Base-by-base conservation (phyloP, 2,113 vertebrate genomes). In the Trichomycterus rosablanca region DNA sequence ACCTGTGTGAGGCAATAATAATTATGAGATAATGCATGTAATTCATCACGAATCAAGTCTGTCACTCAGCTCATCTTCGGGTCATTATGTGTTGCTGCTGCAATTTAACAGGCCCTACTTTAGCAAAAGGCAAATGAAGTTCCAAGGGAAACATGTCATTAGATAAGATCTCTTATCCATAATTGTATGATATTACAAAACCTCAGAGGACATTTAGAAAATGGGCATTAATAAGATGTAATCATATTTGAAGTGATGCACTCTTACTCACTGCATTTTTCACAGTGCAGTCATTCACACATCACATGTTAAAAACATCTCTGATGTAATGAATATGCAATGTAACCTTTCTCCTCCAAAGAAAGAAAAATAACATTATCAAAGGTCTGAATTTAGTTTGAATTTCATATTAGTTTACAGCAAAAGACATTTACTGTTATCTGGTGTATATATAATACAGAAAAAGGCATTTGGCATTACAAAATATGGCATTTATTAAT, bases 1-100 rank as follows among this genome's bases (percentile, higher is more conserved):
- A 97, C 83, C 95, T 98, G 70, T 0, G 50, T 67, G 57, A 40
- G 6, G 59, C 59, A 51, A 24, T n/a, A 15, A 18, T 44, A 15
- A 54, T 63, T n/a, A 57, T 44, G 9, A 55, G 15, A n/a, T 11
- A 7, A 11, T 0, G 3, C 19, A 54, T n/a, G n/a, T n/a, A n/a
- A n/a, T n/a, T n/a, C n/a, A n/a, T n/a, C n/a, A n/a, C n/a, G 6
- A n/a, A 32, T 8, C 10, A 32, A 16, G 10, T 32, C 5, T 66
- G 35, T 28, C 34, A 50, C n/a, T 45, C 28, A 49, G 6, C 30
- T 37, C 30, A 39, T 60, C 44, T 49, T n/a, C n/a, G n/a, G n/a
- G n/a, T n/a, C n/a, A n/a, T n/a, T n/a, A 14, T 18, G 22, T 15
- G 34, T 11, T 18, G 9, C 28, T 50, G 48, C 14, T 15, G 37